Percentiles rank a stretch among this genome's conserved stretches.
Conservation (phyloP, 2,113 vertebrate species). For the Erythrolamprus reginae region DNA sequence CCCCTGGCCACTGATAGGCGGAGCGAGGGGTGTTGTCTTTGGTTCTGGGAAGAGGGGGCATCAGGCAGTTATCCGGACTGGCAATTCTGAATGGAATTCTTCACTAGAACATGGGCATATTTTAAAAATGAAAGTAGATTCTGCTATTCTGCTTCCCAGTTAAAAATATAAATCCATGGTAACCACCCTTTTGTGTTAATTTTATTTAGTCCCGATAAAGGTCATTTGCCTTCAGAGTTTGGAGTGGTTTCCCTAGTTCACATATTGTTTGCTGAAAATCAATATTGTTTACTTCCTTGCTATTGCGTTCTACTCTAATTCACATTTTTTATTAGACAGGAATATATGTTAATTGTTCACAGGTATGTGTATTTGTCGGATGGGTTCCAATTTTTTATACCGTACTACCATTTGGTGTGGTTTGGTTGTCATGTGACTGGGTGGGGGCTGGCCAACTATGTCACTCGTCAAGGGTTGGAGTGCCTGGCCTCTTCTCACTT, state of each 20-base stretch:
- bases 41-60: too few relatives aligned
- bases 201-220: background rate
- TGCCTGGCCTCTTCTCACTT: too few relatives aligned
- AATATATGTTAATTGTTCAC: background rate
- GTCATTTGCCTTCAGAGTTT: background rate
- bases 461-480: too few relatives aligned
- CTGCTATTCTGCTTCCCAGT: background rate
- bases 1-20: background rate
- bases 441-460: too few relatives aligned
- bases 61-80: background rate
- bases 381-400: too few relatives aligned
- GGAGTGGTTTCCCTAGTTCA: background rate
- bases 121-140: background rate
- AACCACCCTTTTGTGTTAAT: background rate
- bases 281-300: conserved; percentile 31
- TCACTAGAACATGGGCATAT: background rate
- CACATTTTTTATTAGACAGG: background rate
- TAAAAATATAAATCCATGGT: background rate
- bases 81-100: background rate
- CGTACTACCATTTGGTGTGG: too few relatives aligned
- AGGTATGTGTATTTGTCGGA: background rate
- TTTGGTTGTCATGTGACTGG: too few relatives aligned
- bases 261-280: background rate
- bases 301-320: background rate
- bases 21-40: background rate